Evolutionary conservation across 2,888 invertebrate species (phyloP).

Genomic region (Acanthosepion esculentum): DNA sequence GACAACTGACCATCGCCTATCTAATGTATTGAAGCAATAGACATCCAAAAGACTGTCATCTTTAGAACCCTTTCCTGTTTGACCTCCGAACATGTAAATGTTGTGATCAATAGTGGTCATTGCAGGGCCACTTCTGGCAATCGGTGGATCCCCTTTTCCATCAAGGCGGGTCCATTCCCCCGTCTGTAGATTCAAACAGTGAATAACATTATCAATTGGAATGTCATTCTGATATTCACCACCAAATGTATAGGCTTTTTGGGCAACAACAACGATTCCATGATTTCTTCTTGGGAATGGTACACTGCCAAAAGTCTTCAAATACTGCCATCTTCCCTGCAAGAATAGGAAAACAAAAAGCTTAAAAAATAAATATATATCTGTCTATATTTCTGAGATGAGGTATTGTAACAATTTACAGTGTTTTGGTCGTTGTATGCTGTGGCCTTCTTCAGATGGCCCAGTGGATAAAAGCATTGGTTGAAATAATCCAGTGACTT

Average conservation of each 20-base stretch:
- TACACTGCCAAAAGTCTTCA: slow-evolving; percentile 48
- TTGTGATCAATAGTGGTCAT: slow-evolving; percentile 51
- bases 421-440: too few species aligned
- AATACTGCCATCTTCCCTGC: slow-evolving; percentile 48
- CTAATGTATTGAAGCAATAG: slow-evolving; percentile 52
- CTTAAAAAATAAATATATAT: background rate
- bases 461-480: too few species aligned
- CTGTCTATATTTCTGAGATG: too few species aligned
- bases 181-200: slow-evolving; percentile 50
- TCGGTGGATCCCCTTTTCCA: slow-evolving; percentile 48
- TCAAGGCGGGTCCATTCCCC: slow-evolving; percentile 50
- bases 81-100: slow-evolving; percentile 57
- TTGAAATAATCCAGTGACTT: too few species aligned
- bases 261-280: slow-evolving; percentile 51
- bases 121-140: slow-evolving; percentile 51
- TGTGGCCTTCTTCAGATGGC: too few species aligned
- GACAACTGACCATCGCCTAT: slow-evolving; percentile 51
- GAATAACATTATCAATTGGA: slow-evolving; percentile 55
- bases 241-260: slow-evolving; percentile 54
- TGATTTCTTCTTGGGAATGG: slow-evolving; percentile 55
- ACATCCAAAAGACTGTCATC: slow-evolving; percentile 53
- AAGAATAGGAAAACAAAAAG: background rate
- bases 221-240: slow-evolving; percentile 55
- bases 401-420: too few species aligned
- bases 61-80: slow-evolving; percentile 53